Evolutionary conservation across 1,140 invertebrate genomes (phyloP).

Genomic region (Drosophila quadrilineata): DNA sequence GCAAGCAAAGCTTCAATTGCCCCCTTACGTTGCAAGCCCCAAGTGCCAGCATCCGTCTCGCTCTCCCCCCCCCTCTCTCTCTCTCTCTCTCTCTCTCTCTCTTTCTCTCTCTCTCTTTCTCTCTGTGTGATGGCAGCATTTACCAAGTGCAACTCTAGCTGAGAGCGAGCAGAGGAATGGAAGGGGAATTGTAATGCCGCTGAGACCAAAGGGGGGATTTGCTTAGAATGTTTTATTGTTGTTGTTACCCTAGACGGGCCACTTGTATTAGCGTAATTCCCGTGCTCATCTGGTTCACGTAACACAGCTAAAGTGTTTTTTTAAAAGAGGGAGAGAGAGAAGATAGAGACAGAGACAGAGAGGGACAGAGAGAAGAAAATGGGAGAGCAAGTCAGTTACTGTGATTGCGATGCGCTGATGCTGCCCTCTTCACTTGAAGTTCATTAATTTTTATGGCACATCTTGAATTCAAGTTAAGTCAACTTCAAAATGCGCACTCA

Average conservation of each 20-base stretch:
- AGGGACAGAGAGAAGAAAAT: not conserved
- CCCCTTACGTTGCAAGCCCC: not conserved
- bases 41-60: too few species aligned
- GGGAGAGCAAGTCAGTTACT: too few species aligned
- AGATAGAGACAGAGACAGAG: not conserved
- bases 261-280: conserved; percentile 65
- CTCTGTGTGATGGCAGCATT: too few species aligned
- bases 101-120: too few species aligned
- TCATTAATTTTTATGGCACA: conserved; percentile 70
- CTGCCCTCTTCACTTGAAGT: conserved; percentile 51
- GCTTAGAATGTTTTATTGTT: conserved; percentile 52
- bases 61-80: too few species aligned
- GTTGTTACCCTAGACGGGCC: not conserved
- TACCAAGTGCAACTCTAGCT: too few species aligned
- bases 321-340: not conserved
- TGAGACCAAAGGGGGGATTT: not conserved
- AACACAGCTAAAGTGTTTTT: conserved; percentile 15
- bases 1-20: not conserved
- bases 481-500: conserved; percentile 33
- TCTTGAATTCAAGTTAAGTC: conserved; percentile 47
- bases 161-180: too few species aligned
- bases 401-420: not conserved
- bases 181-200: not conserved
- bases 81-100: not conserved
- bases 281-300: conserved; percentile 52